Evolutionary conservation across 2,888 invertebrate species (phyloP).

Genomic region (Sarcophaga rosellei): DNA sequence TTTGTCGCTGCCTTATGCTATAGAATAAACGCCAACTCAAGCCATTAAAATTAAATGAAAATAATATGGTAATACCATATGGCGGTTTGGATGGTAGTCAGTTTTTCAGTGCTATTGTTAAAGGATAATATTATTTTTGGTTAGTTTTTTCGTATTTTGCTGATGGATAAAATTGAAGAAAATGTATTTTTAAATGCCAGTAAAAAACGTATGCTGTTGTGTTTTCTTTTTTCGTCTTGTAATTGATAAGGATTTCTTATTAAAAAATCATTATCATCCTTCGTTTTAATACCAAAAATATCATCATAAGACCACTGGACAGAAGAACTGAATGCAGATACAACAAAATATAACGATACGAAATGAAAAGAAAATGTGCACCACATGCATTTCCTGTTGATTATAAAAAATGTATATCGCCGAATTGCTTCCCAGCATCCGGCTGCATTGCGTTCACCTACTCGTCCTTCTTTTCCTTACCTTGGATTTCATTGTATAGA

Average conservation of each 20-base stretch:
- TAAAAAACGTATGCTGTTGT: background rate
- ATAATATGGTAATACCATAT: conserved; percentile 3
- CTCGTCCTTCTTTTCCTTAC: background rate
- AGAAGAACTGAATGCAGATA: too few species aligned
- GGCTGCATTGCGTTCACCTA: background rate
- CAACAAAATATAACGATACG: too few species aligned
- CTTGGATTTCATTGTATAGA: background rate
- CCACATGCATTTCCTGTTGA: conserved; percentile 49
- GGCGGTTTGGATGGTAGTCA: background rate
- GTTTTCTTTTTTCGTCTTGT: background rate
- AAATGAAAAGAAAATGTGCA: background rate
- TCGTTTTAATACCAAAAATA: too few species aligned
- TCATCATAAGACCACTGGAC: too few species aligned
- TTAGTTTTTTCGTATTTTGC: background rate
- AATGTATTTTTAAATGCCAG: too few species aligned
- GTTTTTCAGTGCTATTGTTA: background rate
- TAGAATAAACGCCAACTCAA: too few species aligned
- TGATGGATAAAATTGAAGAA: too few species aligned
- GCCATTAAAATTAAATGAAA: background rate
- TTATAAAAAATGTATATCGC: conserved; percentile 22
- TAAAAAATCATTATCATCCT: conserved; percentile 55
- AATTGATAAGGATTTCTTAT: conserved; percentile 59
- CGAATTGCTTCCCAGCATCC: background rate
- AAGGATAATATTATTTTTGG: background rate
- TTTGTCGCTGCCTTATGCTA: background rate